phyloP scores from a whole-genome alignment of 1,140 invertebrate genomes.

The Drosophila sturtevanti region DNA sequence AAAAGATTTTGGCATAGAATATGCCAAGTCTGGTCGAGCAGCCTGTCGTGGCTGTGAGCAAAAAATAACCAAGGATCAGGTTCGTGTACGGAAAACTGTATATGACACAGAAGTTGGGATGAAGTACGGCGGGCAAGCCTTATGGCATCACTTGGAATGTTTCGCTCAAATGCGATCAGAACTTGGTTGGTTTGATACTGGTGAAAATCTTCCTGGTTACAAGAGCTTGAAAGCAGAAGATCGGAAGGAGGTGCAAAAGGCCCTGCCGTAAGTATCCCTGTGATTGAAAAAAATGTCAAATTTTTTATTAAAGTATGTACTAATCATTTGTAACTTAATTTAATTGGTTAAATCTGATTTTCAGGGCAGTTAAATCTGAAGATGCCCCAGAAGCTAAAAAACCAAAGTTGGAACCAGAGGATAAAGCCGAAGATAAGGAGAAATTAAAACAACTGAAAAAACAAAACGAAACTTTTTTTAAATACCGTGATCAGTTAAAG shows the following conservation, averaged over 20 bases:
- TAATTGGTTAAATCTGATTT: background rate
- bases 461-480: conserved; percentile 92
- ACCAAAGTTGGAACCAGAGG: conserved; percentile 86
- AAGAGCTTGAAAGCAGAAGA: conserved; percentile 89
- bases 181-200: conserved; percentile 89
- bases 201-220: conserved; percentile 89
- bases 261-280: conserved; percentile 71
- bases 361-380: conserved; percentile 84
- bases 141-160: conserved; percentile 97
- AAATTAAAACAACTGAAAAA: conserved; percentile 86
- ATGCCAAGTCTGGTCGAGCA: conserved; percentile 93
- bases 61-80: conserved; percentile 92
- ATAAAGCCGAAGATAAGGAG: conserved; percentile 83
- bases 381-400: conserved; percentile 87
- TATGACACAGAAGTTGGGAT: conserved; percentile 91
- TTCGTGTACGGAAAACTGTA: conserved; percentile 94
- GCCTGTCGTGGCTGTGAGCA: conserved; percentile 93
- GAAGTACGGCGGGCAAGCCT: conserved; percentile 90
- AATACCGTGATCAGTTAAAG: conserved; percentile 84
- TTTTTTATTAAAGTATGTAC: no score
- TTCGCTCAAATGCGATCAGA: conserved; percentile 87
- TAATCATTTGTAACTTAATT: no score
- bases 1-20: conserved; percentile 92
- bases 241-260: conserved; percentile 86
- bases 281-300: no score